Evolutionary conservation across 1,140 invertebrate genomes (phyloP).

Genomic region (Coelopa frigida): DNA sequence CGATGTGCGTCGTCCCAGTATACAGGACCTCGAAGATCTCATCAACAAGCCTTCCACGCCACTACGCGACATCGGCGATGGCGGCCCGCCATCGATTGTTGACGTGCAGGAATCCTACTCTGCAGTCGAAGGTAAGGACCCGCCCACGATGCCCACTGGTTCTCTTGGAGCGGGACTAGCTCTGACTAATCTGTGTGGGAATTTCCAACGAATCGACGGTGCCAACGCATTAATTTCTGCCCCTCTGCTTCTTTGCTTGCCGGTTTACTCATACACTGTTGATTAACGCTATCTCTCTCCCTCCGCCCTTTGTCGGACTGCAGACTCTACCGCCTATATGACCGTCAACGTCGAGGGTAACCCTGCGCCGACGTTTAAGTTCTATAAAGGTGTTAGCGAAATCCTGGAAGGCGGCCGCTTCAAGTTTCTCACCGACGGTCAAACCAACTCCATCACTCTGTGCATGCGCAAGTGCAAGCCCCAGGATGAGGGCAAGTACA

Average conservation of each 20-base stretch:
- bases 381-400: constrained; percentile 87
- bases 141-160: no score
- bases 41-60: constrained; percentile 89
- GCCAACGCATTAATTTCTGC: no score
- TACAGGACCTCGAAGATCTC: constrained; percentile 79
- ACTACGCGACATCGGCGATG: constrained; percentile 64
- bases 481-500: constrained; percentile 96
- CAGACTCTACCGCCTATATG: constrained; percentile 83
- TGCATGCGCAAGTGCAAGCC: constrained; percentile 94
- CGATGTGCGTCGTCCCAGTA: constrained; percentile 75
- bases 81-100: constrained; percentile 77
- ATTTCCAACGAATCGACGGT: no score
- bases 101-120: constrained; percentile 86
- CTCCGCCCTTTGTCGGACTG: no score
- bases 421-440: constrained; percentile 84
- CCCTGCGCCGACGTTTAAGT: constrained; percentile 89
- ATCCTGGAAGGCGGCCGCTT: constrained; percentile 89
- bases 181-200: no score
- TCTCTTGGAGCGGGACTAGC: no score
- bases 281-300: no score
- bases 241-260: no score
- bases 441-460: constrained; percentile 81
- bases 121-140: constrained; percentile 74
- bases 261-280: no score
- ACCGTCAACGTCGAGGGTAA: constrained; percentile 84